phyloP scores from a whole-genome alignment of 2,888 invertebrate species.

The Aproaerema taeniolella region DNA sequence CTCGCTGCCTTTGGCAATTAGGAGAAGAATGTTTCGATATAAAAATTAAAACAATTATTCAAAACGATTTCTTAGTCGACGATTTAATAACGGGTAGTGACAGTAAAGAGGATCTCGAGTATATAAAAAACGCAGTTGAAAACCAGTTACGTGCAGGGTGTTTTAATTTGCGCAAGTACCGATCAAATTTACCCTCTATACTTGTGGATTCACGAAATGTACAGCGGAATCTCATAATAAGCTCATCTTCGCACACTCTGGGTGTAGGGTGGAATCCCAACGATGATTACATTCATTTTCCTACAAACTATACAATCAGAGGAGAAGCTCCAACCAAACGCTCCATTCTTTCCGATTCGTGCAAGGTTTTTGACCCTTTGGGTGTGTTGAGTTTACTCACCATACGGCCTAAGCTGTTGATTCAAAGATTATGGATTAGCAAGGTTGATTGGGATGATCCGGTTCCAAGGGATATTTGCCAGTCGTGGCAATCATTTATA shows the following conservation, averaged over 20 bases:
- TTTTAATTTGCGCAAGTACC: neutral
- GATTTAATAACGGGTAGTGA: neutral
- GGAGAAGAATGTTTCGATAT: neutral
- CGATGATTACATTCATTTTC: neutral
- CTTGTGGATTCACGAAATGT: neutral
- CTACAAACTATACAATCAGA: too few species aligned
- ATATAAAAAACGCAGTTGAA: neutral
- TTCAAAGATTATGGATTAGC: neutral
- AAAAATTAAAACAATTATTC: neutral
- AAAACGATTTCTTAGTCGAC: neutral
- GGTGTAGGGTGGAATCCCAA: constrained; percentile 1
- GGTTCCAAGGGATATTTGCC: neutral
- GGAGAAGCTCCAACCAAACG: neutral
- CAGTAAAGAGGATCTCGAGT: neutral
- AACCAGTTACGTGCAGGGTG: neutral
- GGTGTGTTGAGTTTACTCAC: neutral
- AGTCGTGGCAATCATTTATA: neutral
- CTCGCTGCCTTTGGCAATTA: neutral
- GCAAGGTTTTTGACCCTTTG: neutral
- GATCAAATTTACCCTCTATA: neutral
- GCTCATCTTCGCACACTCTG: neutral
- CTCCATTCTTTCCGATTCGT: neutral
- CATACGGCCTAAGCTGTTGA: neutral
- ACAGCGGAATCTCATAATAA: neutral
- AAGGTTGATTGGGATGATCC: constrained; percentile 4